Percentiles rank a stretch among this genome's conserved stretches.
Conservation (phyloP, 2,797 vertebrate genomes). For the Phrynocephalus guinanensis region DNA sequence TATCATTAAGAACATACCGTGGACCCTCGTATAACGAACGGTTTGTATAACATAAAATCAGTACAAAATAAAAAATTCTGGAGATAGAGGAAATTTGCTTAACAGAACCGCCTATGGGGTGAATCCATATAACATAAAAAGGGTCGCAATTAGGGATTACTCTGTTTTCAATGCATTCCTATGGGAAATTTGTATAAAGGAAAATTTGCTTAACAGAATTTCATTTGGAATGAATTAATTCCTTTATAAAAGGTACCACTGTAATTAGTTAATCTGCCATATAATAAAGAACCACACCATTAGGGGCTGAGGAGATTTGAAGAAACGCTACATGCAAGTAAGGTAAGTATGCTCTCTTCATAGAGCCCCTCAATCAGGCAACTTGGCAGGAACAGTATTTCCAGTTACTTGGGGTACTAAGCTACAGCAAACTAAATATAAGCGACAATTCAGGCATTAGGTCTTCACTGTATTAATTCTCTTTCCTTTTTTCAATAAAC, state of each 20-base stretch:
- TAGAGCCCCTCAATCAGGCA: neutral
- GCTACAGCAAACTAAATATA: neutral
- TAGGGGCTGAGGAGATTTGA: neutral
- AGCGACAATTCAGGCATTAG: neutral
- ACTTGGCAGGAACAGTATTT: neutral
- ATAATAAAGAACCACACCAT: neutral
- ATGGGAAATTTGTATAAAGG: too few relatives aligned
- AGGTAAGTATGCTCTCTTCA: neutral
- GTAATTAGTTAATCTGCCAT: neutral
- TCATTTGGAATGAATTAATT: too few relatives aligned
- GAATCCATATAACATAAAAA: too few relatives aligned
- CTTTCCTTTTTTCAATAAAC: slow-evolving; percentile 31
- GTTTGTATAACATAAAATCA: too few relatives aligned
- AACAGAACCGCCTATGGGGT: too few relatives aligned
- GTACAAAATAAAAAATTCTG: too few relatives aligned
- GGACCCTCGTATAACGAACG: too few relatives aligned
- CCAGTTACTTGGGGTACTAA: neutral
- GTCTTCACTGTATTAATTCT: slow-evolving; percentile 61
- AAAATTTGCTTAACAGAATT: too few relatives aligned
- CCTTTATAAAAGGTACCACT: too few relatives aligned
- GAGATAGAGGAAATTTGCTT: too few relatives aligned
- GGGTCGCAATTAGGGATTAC: too few relatives aligned
- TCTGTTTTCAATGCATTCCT: too few relatives aligned
- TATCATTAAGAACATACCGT: neutral
- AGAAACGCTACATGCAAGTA: neutral